Conservation (phyloP, 2,797 vertebrate genomes). For the Spinus pinus region DNA sequence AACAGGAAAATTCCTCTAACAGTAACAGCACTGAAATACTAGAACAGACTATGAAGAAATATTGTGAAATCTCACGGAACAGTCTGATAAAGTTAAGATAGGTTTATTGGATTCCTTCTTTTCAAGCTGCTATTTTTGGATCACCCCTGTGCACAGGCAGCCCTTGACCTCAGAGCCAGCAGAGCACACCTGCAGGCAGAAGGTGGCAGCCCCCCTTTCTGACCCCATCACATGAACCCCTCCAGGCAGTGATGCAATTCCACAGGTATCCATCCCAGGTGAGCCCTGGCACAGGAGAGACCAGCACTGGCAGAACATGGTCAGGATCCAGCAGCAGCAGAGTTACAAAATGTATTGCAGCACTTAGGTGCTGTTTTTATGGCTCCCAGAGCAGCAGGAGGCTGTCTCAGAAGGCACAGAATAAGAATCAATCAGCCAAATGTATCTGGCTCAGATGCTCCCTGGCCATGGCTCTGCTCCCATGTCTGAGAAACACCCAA, state of each 20-base stretch:
- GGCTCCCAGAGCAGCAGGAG: background rate
- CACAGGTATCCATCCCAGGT: rapidly evolving
- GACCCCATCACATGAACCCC: rapidly evolving
- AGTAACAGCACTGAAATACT: background rate
- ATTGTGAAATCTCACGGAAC: background rate
- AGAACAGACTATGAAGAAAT: background rate
- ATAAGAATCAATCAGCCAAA: conserved; percentile 19
- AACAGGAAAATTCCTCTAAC: background rate
- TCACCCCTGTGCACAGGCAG: background rate
- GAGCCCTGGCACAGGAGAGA: background rate
- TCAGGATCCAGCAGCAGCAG: background rate
- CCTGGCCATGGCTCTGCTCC: background rate
- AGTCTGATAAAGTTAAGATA: background rate
- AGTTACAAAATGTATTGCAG: background rate
- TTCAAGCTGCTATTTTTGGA: background rate
- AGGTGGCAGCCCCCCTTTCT: background rate
- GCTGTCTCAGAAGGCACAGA: background rate
- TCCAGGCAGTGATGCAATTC: rapidly evolving
- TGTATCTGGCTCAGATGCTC: background rate
- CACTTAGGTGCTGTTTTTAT: background rate
- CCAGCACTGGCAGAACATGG: background rate
- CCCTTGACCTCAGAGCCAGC: background rate
- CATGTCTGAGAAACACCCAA: background rate
- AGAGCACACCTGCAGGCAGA: background rate
- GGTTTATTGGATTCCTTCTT: background rate